Evolutionary conservation across 2,888 invertebrate genomes (phyloP).

Genomic region (Tanytarsus gracilentus): DNA sequence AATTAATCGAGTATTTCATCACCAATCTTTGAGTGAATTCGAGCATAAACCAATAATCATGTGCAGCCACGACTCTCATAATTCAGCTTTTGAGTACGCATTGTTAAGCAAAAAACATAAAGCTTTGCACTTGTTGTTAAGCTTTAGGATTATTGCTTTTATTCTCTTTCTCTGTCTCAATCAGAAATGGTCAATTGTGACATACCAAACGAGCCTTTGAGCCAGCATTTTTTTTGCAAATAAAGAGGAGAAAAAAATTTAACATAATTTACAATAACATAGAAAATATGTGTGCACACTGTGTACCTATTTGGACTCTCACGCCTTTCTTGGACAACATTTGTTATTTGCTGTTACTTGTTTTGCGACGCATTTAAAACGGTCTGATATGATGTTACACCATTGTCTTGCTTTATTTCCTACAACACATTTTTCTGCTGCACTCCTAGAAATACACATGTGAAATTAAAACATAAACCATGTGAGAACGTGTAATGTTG

Average conservation of each 20-base stretch:
- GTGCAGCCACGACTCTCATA: neutral
- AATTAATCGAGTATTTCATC: neutral
- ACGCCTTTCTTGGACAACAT: too few relatives aligned
- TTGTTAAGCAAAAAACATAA: neutral
- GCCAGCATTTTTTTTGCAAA: neutral
- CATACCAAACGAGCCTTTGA: neutral
- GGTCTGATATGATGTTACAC: too few relatives aligned
- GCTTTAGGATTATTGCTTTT: neutral
- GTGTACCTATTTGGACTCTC: too few relatives aligned
- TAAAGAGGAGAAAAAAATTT: neutral
- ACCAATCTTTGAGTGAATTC: neutral
- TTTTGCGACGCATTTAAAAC: too few relatives aligned
- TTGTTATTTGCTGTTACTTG: too few relatives aligned
- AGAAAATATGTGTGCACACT: too few relatives aligned
- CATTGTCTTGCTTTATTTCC: too few relatives aligned
- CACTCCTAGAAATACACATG: neutral
- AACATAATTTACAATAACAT: conserved; percentile 3
- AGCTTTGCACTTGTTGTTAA: neutral
- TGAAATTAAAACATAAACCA: conserved; percentile 20
- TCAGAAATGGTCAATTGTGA: conserved; percentile 2
- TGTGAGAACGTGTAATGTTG: neutral
- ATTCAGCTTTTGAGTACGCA: conserved; percentile 2
- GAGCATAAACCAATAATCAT: neutral
- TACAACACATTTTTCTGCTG: neutral
- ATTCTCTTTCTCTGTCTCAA: neutral